These are phyloP conservation scores for Rhopalosiphum padi DNA, from an alignment of 1,140 invertebrate species.

Conservation along the genomic window DNA sequence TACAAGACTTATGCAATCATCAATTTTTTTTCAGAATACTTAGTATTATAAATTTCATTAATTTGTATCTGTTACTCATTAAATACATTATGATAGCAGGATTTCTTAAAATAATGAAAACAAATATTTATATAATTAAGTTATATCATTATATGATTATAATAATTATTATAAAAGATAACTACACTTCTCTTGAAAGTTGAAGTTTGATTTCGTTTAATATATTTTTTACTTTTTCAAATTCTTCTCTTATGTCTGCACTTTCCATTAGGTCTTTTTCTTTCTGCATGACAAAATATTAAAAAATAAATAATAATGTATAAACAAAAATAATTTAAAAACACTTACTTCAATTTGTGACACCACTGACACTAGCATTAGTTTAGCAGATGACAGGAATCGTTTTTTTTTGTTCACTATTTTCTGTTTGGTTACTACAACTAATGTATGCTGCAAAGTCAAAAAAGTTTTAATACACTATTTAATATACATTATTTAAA, in stretches of 20 bases:
- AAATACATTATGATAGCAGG: neutral
- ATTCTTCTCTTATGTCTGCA: neutral
- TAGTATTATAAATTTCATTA: neutral
- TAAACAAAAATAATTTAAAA: neutral
- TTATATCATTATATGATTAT: neutral
- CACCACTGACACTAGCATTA: conserved; percentile 59
- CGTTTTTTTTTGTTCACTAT: neutral
- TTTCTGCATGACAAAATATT: conserved; percentile 5
- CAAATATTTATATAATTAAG: neutral
- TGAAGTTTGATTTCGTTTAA: conserved; percentile 18
- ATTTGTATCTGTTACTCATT: neutral
- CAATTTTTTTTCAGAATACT: neutral
- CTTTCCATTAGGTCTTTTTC: neutral
- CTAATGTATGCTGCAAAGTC: conserved; percentile 1
- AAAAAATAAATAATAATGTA: neutral
- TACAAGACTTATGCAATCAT: neutral
- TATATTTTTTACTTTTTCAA: conserved; percentile 33
- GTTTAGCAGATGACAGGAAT: conserved; percentile 60
- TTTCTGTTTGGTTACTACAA: neutral
- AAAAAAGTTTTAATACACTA: neutral
- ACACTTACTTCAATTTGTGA: conserved; percentile 59
- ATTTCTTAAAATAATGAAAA: neutral
- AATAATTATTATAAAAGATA: neutral
- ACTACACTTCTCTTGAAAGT: neutral
- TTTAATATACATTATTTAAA: neutral